Conservation (phyloP, 2,797 vertebrate genomes). For the Setipinna tenuifilis region DNA sequence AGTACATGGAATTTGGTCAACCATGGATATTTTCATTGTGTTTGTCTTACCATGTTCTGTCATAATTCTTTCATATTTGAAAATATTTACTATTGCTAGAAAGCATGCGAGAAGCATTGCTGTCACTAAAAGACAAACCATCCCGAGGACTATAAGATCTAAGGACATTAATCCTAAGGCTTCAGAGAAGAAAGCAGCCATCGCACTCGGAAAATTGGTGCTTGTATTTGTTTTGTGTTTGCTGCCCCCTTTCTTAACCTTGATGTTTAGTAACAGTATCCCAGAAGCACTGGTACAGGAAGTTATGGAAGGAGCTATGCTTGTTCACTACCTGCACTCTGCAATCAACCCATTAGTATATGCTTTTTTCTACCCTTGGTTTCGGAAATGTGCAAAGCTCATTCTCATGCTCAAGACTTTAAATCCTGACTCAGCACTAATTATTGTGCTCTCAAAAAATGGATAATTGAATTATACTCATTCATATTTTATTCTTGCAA, state of each 20-base stretch:
- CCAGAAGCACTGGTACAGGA: background rate
- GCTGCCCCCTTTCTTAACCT: background rate
- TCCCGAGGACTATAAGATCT: background rate
- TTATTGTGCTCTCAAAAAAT: background rate
- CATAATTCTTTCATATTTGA: background rate
- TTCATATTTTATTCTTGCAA: too few species aligned
- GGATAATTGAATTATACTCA: background rate
- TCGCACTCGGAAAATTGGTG: background rate
- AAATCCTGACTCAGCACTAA: background rate
- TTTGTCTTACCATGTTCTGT: constrained; percentile 32
- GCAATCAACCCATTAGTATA: background rate
- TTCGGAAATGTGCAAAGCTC: background rate
- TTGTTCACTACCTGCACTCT: background rate
- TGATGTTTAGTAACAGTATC: background rate
- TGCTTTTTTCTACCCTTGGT: background rate
- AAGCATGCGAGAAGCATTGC: constrained; percentile 1
- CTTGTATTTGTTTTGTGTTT: background rate
- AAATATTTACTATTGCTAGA: constrained; percentile 24
- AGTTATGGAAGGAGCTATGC: background rate
- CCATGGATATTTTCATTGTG: constrained; percentile 7
- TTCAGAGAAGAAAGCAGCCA: background rate
- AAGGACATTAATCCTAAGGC: background rate
- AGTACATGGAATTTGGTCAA: background rate
- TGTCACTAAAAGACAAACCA: background rate
- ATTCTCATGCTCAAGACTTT: background rate